phyloP scores from a whole-genome alignment of 2,888 invertebrate species.

The Gastrophysa polygoni region DNA sequence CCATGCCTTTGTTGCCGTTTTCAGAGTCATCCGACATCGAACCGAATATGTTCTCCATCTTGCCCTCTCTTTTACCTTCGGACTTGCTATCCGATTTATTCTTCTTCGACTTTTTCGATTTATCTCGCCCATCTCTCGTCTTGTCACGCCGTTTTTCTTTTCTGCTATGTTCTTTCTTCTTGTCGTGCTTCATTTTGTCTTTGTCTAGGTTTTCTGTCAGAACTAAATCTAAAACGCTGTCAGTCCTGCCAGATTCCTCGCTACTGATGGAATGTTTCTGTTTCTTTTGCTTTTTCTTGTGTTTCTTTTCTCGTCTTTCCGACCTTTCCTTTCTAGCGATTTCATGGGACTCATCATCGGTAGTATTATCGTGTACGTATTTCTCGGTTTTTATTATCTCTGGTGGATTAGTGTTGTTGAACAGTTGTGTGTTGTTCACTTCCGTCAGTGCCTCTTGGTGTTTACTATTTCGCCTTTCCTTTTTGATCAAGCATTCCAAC shows the following conservation, averaged over 20 bases:
- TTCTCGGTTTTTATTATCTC: slow-evolving; percentile 50
- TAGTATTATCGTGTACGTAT: slow-evolving; percentile 48
- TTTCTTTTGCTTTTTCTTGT: slow-evolving; percentile 84
- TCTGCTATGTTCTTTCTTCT: slow-evolving; percentile 59
- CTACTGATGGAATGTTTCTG: slow-evolving; percentile 69
- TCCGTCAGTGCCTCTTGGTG: slow-evolving; percentile 47
- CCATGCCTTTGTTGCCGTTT: slow-evolving; percentile 48
- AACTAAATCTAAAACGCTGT: slow-evolving; percentile 42
- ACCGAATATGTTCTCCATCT: slow-evolving; percentile 89
- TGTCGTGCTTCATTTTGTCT: slow-evolving; percentile 53
- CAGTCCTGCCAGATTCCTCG: slow-evolving; percentile 63
- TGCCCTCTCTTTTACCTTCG: slow-evolving; percentile 71
- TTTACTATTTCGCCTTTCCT: slow-evolving; percentile 52
- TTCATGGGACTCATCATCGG: slow-evolving; percentile 50
- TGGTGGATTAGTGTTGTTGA: slow-evolving; percentile 15
- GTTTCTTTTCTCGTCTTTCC: slow-evolving; percentile 71
- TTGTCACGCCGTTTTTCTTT: slow-evolving; percentile 69
- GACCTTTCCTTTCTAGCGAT: slow-evolving; percentile 48
- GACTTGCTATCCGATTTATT: slow-evolving; percentile 55
- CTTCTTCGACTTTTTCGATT: slow-evolving; percentile 66
- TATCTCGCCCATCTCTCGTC: slow-evolving; percentile 64
- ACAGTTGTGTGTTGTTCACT: slow-evolving; percentile 5
- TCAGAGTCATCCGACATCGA: slow-evolving; percentile 77
- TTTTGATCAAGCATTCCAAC: slow-evolving; percentile 50
- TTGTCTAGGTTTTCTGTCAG: slow-evolving; percentile 48